Conservation (phyloP, 2,888 invertebrate genomes). For the Rhagonycha lutea region DNA sequence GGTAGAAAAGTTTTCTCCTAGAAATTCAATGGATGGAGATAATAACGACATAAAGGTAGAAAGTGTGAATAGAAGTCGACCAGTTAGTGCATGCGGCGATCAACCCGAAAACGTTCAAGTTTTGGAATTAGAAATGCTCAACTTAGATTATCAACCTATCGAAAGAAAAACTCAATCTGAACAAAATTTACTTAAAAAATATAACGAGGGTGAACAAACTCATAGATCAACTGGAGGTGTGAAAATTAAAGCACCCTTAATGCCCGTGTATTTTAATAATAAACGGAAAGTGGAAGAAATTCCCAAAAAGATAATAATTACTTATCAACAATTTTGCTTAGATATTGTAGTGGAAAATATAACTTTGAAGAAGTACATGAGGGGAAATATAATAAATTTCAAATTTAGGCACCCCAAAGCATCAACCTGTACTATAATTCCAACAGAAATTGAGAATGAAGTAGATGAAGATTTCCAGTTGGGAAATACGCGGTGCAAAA, state of each 20-base stretch:
- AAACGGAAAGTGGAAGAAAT: neutral
- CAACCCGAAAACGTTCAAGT: neutral
- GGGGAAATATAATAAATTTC: constrained; percentile 38
- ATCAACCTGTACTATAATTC: constrained; percentile 39
- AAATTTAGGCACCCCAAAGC: constrained; percentile 50
- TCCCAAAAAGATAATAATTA: constrained; percentile 2
- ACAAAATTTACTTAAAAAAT: neutral
- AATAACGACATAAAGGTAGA: neutral
- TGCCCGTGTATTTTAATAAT: neutral
- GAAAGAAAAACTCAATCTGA: neutral
- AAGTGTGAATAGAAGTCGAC: neutral
- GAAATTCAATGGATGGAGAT: neutral
- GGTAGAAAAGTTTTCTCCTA: neutral
- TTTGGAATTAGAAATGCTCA: neutral
- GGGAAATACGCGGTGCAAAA: constrained; percentile 39
- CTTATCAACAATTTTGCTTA: constrained; percentile 43
- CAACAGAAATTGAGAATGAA: constrained; percentile 38
- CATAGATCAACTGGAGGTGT: constrained; percentile 33
- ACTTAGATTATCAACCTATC: neutral
- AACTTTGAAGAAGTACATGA: constrained; percentile 36
- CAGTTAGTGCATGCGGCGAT: neutral
- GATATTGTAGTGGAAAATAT: constrained; percentile 44
- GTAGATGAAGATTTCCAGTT: constrained; percentile 37
- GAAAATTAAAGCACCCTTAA: neutral
- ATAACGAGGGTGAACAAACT: neutral